phyloP scores from a whole-genome alignment of 2,888 invertebrate genomes.

The Hyposoter didymator region DNA sequence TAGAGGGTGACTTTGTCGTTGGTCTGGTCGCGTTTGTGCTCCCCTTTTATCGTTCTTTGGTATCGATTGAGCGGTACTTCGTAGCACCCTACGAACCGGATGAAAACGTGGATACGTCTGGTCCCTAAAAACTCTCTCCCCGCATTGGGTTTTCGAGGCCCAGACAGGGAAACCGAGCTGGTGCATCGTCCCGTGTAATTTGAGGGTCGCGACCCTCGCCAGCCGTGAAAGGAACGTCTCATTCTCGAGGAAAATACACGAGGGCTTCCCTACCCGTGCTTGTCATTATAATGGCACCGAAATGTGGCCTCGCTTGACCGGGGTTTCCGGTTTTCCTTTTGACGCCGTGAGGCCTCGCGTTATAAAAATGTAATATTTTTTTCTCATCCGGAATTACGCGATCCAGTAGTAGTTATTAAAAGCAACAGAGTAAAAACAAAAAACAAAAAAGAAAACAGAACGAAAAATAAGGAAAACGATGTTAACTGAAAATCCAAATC shows the following conservation, averaged over 20 bases:
- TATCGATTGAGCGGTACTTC: conserved; percentile 55
- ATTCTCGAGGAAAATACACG: conserved; percentile 22
- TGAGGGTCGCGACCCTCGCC: conserved; percentile 67
- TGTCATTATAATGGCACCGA: conserved; percentile 54
- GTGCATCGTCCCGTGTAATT: conserved; percentile 71
- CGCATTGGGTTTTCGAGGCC: conserved; percentile 56
- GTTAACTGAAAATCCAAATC: conserved; percentile 10
- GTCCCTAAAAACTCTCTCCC: conserved; percentile 27
- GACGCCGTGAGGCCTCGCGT: background rate
- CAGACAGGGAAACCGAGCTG: conserved; percentile 62
- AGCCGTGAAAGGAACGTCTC: conserved; percentile 14
- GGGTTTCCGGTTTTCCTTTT: conserved; percentile 40
- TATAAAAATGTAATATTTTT: background rate
- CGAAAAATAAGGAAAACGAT: conserved; percentile 29
- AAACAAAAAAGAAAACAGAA: conserved; percentile 19
- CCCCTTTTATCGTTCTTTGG: conserved; percentile 57
- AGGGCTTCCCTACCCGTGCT: conserved; percentile 11
- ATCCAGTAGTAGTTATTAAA: background rate
- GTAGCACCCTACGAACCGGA: conserved; percentile 40
- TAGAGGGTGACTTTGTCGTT: conserved; percentile 43
- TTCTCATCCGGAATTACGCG: background rate
- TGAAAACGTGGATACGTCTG: conserved; percentile 9
- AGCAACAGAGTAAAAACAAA: conserved; percentile 3
- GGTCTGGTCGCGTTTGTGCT: conserved; percentile 45
- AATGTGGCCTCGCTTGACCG: conserved; percentile 46